Evolutionary conservation across 2,888 invertebrate genomes (phyloP).

Genomic region (Cheilosia vernalis): DNA sequence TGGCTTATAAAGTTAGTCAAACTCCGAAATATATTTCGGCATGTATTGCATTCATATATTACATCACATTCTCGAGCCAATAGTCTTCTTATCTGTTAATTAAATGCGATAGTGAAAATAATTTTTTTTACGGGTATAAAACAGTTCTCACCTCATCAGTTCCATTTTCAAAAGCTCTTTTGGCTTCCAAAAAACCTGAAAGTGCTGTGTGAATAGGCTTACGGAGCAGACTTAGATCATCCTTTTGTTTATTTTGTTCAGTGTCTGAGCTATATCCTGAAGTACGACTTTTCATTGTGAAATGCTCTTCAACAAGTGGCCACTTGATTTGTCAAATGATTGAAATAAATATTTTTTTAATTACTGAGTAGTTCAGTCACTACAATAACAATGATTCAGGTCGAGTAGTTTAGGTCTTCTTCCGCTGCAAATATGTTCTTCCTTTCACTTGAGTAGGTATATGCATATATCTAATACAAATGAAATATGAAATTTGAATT

Average conservation of each 20-base stretch:
- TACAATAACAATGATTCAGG: conserved; percentile 38
- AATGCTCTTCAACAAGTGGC: conserved; percentile 1
- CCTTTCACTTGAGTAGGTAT: conserved; percentile 14
- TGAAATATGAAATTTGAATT: not conserved
- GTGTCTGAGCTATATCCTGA: conserved; percentile 80
- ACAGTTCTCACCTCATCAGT: conserved; percentile 88
- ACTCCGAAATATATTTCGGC: conserved; percentile 93
- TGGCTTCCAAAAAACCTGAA: conserved; percentile 88
- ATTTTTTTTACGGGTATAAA: not conserved
- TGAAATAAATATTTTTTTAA: conserved; percentile 21
- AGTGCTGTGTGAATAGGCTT: conserved; percentile 89
- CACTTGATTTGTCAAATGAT: conserved; percentile 10
- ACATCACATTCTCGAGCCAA: conserved; percentile 93
- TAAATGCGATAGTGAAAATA: too few relatives aligned
- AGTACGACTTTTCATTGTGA: conserved; percentile 74
- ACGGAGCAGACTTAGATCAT: conserved; percentile 85
- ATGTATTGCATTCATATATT: conserved; percentile 94
- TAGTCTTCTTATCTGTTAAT: conserved; percentile 87
- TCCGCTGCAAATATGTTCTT: not conserved
- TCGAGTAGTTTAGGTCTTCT: conserved; percentile 11
- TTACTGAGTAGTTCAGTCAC: conserved; percentile 44
- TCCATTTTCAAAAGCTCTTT: conserved; percentile 89
- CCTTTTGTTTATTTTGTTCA: conserved; percentile 82
- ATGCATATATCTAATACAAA: conserved; percentile 37
- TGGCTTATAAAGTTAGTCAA: conserved; percentile 95